Evolutionary conservation across 53 echinoderm and acorn worm species (phyloP).

Genomic region (Apostichopus leukothele): DNA sequence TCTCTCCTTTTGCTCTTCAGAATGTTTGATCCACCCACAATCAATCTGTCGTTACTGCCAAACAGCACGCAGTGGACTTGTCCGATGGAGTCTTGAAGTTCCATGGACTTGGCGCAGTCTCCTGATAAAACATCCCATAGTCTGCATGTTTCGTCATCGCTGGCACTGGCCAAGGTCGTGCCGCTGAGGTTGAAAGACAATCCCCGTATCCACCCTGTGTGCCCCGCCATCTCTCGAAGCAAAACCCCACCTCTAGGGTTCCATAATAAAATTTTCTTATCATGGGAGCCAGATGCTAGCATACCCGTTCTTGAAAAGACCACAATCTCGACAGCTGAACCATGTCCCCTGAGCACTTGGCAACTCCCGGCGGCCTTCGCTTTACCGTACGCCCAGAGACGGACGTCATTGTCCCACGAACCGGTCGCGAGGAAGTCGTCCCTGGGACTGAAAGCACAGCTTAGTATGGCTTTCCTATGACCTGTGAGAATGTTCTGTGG

Average conservation of each 20-base stretch:
- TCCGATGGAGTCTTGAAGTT: conserved; percentile 27
- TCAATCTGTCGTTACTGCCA: conserved; percentile 8
- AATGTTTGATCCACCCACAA: conserved; percentile 35
- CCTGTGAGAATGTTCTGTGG: conserved; percentile 78
- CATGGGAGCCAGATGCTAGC: conserved; percentile 93
- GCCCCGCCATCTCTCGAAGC: conserved; percentile 60
- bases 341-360: conserved; percentile 75
- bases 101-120: conserved; percentile 84
- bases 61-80: conserved; percentile 30
- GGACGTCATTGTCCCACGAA: conserved; percentile 91
- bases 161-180: conserved; percentile 78
- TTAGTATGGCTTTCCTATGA: conserved; percentile 79
- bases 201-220: conserved; percentile 83
- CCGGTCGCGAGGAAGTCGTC: conserved; percentile 81
- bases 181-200: conserved; percentile 78
- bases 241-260: conserved; percentile 57
- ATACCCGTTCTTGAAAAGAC: conserved; percentile 85
- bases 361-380: conserved; percentile 54
- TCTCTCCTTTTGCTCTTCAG: not conserved
- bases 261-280: conserved; percentile 87
- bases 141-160: conserved; percentile 91
- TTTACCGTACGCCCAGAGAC: conserved; percentile 71
- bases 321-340: conserved; percentile 70
- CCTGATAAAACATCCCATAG: conserved; percentile 86
- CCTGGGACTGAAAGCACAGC: conserved; percentile 81